Evolutionary conservation across 2,888 invertebrate genomes (phyloP).

Genomic region (Mimachlamys varia): DNA sequence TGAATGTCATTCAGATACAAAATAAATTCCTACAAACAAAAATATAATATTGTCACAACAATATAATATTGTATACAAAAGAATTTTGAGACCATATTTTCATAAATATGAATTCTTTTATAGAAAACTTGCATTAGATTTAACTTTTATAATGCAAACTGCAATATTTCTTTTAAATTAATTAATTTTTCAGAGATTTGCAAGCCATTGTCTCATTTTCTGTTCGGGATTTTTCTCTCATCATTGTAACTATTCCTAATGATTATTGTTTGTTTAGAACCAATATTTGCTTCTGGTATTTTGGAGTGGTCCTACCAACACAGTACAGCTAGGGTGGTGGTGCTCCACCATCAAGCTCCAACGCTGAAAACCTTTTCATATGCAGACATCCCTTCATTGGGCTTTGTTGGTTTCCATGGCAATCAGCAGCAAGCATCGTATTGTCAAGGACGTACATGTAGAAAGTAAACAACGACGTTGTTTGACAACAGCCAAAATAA

Average conservation of each 20-base stretch:
- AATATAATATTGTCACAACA: too few relatives aligned
- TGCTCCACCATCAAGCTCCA: not conserved
- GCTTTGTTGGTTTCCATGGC: not conserved
- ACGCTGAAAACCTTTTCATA: not conserved
- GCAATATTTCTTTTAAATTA: not conserved
- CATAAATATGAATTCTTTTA: too few relatives aligned
- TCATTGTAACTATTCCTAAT: not conserved
- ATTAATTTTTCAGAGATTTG: too few relatives aligned
- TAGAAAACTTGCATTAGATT: too few relatives aligned
- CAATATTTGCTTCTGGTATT: constrained; percentile 5
- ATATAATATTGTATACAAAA: too few relatives aligned
- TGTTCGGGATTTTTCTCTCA: not conserved
- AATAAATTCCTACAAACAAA: too few relatives aligned
- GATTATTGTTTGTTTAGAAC: not conserved
- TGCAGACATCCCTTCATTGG: not conserved
- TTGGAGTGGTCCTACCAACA: not conserved
- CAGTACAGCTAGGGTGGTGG: not conserved
- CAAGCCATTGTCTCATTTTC: too few relatives aligned
- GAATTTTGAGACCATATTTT: not conserved
- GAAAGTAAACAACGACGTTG: not conserved
- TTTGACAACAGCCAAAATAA: not conserved
- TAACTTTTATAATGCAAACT: not conserved
- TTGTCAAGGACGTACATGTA: not conserved
- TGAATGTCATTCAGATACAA: too few relatives aligned
- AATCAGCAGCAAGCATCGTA: not conserved